These are phyloP conservation scores for Trichechus manatus DNA, from an alignment of 2,113 vertebrate genomes.

Conservation along the genomic window DNA sequence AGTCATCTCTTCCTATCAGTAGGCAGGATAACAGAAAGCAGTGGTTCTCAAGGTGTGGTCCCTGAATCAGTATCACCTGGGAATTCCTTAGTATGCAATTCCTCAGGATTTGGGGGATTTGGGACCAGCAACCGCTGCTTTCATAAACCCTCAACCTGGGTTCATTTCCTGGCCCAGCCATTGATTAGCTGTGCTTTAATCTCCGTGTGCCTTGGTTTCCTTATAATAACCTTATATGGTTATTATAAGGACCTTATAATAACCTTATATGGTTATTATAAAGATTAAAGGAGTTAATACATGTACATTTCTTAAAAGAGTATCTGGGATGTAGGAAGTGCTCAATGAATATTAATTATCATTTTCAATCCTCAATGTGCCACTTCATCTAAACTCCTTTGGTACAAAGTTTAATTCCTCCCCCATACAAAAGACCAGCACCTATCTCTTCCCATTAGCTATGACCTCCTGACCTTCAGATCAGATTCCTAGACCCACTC, in stretches of 20 bases:
- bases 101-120: not conserved
- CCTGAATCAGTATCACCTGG: not conserved
- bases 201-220: constrained; percentile 28
- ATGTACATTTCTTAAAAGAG: not conserved
- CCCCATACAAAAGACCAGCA: not conserved
- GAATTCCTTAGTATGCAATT: not conserved
- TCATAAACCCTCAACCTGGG: not conserved
- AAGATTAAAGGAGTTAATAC: not conserved
- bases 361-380: not conserved
- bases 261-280: not conserved
- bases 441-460: not conserved
- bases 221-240: not conserved
- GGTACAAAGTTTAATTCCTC: constrained; percentile 3
- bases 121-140: not conserved
- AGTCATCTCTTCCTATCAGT: not conserved
- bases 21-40: not conserved
- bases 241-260: not conserved
- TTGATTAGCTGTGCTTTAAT: constrained; percentile 8
- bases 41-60: not conserved
- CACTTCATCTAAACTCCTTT: constrained; percentile 13
- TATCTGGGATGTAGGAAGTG: not conserved
- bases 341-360: not conserved
- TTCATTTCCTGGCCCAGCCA: not conserved
- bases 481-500: not conserved
- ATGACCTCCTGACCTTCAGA: not conserved